These are phyloP conservation scores for Antennarius striatus DNA, from an alignment of 2,113 vertebrate species.

Conservation along the genomic window DNA sequence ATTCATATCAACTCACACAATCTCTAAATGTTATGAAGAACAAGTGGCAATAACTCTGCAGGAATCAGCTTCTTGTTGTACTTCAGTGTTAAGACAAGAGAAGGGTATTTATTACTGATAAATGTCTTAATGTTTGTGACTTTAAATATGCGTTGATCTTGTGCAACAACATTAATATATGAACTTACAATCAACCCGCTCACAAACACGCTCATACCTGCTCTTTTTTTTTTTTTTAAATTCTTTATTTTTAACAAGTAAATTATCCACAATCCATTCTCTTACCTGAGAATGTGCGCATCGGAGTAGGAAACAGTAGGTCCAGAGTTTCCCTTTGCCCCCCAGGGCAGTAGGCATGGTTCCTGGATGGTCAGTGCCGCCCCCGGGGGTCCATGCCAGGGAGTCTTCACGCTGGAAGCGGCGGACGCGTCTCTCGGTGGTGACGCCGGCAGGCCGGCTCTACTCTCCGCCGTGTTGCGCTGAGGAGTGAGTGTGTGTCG, in stretches of 20 bases:
- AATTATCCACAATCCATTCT: neutral
- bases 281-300: constrained; percentile 77
- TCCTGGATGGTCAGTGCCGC: constrained; percentile 64
- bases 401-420: constrained; percentile 25
- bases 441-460: constrained; percentile 15
- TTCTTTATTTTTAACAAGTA: no score
- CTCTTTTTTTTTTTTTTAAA: no score
- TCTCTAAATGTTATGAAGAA: no score
- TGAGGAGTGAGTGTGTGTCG: constrained; percentile 20
- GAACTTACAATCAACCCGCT: no score
- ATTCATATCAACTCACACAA: no score
- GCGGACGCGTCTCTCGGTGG: constrained; percentile 11
- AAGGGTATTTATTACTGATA: neutral
- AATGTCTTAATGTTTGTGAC: neutral
- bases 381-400: constrained; percentile 72
- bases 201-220: no score
- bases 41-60: no score
- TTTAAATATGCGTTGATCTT: neutral
- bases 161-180: no score
- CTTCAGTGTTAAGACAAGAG: no score
- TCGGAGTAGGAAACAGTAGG: constrained; percentile 71
- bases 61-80: no score
- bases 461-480: constrained; percentile 21
- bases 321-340: constrained; percentile 75
- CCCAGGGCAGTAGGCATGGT: constrained; percentile 77